These are phyloP conservation scores for Myiagra hebetior DNA, from an alignment of 2,113 vertebrate species.

Conservation along the genomic window DNA sequence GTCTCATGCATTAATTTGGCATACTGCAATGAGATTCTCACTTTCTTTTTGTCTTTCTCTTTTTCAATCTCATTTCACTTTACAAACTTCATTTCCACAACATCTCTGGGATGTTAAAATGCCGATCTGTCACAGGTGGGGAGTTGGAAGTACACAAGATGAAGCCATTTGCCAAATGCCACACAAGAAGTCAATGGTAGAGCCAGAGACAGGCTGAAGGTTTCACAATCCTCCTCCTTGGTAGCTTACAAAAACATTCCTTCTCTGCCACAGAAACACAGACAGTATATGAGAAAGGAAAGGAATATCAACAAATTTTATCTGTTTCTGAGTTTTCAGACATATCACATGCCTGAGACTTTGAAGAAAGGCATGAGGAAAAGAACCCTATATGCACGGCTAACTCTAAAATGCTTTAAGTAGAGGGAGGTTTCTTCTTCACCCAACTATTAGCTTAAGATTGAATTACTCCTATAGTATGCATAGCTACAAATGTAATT, in stretches of 20 bases:
- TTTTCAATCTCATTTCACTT: not conserved
- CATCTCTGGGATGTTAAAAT: not conserved
- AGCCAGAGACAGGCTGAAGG: not conserved
- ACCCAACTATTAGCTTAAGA: not conserved
- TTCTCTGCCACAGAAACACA: not conserved
- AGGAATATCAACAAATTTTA: not conserved
- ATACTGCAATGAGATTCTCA: not conserved
- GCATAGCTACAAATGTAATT: slow-evolving; percentile 45
- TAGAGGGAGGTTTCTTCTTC: not conserved
- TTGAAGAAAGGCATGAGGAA: not conserved
- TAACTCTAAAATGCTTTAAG: not conserved
- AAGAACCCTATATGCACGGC: not conserved
- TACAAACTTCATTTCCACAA: not conserved
- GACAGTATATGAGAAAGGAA: not conserved
- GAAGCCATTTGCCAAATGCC: not conserved
- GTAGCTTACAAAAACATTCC: not conserved
- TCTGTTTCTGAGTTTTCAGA: not conserved
- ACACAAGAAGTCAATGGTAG: not conserved
- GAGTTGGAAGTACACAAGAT: not conserved
- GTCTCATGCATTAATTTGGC: not conserved
- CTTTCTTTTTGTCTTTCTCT: not conserved
- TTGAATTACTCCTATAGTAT: slow-evolving; percentile 40
- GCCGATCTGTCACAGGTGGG: not conserved
- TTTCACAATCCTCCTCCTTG: not conserved
- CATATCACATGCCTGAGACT: not conserved